Conservation (phyloP, 2,888 invertebrate species). For the Eupithecia centaureata region DNA sequence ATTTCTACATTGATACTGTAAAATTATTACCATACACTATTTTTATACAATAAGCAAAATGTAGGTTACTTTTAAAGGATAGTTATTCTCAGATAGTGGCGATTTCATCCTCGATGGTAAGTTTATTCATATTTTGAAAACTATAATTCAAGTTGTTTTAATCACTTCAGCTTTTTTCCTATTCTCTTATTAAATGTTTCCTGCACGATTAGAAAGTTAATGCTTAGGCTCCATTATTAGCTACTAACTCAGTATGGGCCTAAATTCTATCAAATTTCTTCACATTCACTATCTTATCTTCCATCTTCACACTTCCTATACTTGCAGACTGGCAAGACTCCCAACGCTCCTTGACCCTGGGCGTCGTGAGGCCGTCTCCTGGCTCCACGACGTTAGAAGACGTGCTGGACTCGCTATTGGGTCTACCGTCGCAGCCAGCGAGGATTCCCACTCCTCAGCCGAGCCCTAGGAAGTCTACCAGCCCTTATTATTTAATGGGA, state of each 20-base stretch:
- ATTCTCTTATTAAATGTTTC: not conserved
- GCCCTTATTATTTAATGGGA: conserved; percentile 78
- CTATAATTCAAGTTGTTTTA: not conserved
- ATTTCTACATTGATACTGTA: conserved; percentile 3
- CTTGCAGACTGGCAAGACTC: conserved; percentile 81
- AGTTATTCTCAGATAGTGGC: conserved; percentile 26
- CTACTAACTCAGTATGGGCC: not conserved
- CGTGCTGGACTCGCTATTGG: conserved; percentile 95
- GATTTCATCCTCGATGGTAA: conserved; percentile 20
- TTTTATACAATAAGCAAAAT: not conserved
- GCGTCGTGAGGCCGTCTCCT: conserved; percentile 87
- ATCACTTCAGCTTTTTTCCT: not conserved
- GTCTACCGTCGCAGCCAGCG: conserved; percentile 89
- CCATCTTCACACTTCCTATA: conserved; percentile 40
- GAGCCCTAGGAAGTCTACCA: conserved; percentile 77
- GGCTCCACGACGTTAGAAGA: conserved; percentile 96
- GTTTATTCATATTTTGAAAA: conserved; percentile 11
- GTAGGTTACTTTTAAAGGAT: conserved; percentile 10
- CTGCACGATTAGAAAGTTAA: conserved; percentile 2
- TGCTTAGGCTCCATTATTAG: not conserved
- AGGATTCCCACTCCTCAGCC: conserved; percentile 89
- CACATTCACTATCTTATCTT: conserved; percentile 14
- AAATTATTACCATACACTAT: conserved; percentile 1
- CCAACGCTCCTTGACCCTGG: conserved; percentile 79
- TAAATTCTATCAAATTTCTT: conserved; percentile 13